Evolutionary conservation across 2,113 vertebrate species (phyloP).

Genomic region (Recurvirostra avosetta): DNA sequence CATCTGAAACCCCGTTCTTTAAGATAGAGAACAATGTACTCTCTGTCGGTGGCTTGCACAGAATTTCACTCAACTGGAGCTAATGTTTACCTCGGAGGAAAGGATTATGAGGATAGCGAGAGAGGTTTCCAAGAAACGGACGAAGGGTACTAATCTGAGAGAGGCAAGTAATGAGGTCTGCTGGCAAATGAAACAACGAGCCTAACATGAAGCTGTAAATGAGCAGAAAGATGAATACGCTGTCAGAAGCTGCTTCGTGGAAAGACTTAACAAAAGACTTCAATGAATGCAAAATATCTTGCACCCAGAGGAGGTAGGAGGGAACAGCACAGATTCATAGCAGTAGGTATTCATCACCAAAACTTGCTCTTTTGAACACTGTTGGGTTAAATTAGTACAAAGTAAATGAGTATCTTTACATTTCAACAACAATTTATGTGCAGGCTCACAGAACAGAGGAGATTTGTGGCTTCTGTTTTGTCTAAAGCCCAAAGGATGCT

Average conservation of each 20-base stretch:
- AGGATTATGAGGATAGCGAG: neutral
- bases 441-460: neutral
- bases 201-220: neutral
- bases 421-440: neutral
- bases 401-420: neutral
- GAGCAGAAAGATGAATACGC: neutral
- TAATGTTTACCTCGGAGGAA: constrained; percentile 17
- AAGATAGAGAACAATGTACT: neutral
- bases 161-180: constrained; percentile 22
- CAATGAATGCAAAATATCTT: neutral
- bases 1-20: neutral
- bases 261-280: neutral
- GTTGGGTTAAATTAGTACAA: neutral
- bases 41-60: neutral
- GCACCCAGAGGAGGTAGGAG: neutral
- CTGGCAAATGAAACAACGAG: neutral
- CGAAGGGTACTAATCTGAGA: neutral
- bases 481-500: neutral
- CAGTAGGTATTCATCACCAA: neutral
- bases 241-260: neutral
- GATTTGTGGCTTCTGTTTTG: neutral
- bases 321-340: neutral
- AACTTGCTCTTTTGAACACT: neutral
- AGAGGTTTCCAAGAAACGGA: constrained; percentile 37
- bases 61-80: constrained; percentile 9